These are phyloP conservation scores for Chrysotoxum bicinctum DNA, from an alignment of 2,888 invertebrate species.

Conservation along the genomic window DNA sequence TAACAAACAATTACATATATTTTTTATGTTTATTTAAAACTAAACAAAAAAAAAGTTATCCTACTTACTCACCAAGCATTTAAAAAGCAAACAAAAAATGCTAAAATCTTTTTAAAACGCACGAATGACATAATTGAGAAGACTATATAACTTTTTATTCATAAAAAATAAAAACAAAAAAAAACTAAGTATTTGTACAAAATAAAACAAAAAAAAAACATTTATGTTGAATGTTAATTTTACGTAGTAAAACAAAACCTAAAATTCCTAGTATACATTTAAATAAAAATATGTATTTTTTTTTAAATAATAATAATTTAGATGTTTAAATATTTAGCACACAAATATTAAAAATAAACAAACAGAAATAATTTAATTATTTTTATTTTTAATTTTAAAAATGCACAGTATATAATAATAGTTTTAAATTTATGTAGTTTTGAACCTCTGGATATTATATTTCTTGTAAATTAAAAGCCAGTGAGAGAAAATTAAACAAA, in stretches of 20 bases:
- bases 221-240: slow-evolving; percentile 59
- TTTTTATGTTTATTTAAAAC: slow-evolving; percentile 30
- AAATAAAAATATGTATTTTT: slow-evolving; percentile 23
- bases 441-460: slow-evolving; percentile 52
- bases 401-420: slow-evolving; percentile 50
- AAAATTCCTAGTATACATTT: slow-evolving; percentile 40
- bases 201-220: slow-evolving; percentile 32
- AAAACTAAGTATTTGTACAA: slow-evolving; percentile 54
- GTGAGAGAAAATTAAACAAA: slow-evolving; percentile 28
- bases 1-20: too few relatives aligned
- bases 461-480: slow-evolving; percentile 65
- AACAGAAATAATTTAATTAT: slow-evolving; percentile 65
- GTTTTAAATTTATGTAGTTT: background rate
- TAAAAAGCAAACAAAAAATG: slow-evolving; percentile 21
- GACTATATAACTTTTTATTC: slow-evolving; percentile 47
- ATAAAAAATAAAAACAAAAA: slow-evolving; percentile 9
- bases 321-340: slow-evolving; percentile 15
- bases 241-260: slow-evolving; percentile 58
- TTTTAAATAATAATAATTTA: slow-evolving; percentile 2
- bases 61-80: slow-evolving; percentile 65
- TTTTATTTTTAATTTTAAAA: slow-evolving; percentile 22
- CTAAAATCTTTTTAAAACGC: slow-evolving; percentile 43
- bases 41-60: background rate
- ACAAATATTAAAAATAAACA: slow-evolving; percentile 22
- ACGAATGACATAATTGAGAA: slow-evolving; percentile 64